phyloP scores from a whole-genome alignment of 2,888 invertebrate species.

The Netelia inedita region DNA sequence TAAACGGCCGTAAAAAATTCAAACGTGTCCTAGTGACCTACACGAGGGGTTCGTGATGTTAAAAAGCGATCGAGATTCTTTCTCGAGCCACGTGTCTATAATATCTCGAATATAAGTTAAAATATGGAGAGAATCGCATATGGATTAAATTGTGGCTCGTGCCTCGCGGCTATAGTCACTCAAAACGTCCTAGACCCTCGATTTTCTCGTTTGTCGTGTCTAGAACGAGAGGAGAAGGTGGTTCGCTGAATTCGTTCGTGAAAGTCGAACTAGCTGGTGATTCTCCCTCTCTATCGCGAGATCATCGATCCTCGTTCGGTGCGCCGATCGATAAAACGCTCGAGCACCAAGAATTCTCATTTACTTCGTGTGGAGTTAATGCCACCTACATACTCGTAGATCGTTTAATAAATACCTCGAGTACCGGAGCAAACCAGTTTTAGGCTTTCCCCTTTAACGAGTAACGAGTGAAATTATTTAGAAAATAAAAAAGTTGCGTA shows the following conservation, averaged over 20 bases:
- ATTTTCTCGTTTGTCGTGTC: slow-evolving; percentile 51
- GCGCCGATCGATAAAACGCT: slow-evolving; percentile 1
- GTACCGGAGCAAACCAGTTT: slow-evolving; percentile 36
- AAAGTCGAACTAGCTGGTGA: slow-evolving; percentile 68
- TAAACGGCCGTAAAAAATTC: neutral
- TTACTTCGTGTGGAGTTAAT: neutral
- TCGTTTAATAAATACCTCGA: slow-evolving; percentile 11
- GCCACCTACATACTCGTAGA: too few species aligned
- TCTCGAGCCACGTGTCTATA: neutral
- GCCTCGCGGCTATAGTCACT: slow-evolving; percentile 6
- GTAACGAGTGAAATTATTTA: neutral
- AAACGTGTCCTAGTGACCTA: slow-evolving; percentile 1
- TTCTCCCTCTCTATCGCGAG: slow-evolving; percentile 29
- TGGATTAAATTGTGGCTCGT: neutral
- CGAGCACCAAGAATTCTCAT: neutral
- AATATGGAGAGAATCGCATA: slow-evolving; percentile 3
- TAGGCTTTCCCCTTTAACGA: slow-evolving; percentile 42
- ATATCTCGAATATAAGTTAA: neutral
- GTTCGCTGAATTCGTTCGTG: slow-evolving; percentile 68
- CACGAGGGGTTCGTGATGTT: neutral
- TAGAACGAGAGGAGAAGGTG: slow-evolving; percentile 16
- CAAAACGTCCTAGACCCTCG: neutral
- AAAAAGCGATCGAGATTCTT: neutral
- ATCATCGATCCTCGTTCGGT: slow-evolving; percentile 46
- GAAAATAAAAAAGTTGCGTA: too few species aligned